A percentile compares a stretch with the other conserved stretches of the same genome.
Conservation (phyloP, 2,888 invertebrate genomes). For the Carterocephalus palaemon region DNA sequence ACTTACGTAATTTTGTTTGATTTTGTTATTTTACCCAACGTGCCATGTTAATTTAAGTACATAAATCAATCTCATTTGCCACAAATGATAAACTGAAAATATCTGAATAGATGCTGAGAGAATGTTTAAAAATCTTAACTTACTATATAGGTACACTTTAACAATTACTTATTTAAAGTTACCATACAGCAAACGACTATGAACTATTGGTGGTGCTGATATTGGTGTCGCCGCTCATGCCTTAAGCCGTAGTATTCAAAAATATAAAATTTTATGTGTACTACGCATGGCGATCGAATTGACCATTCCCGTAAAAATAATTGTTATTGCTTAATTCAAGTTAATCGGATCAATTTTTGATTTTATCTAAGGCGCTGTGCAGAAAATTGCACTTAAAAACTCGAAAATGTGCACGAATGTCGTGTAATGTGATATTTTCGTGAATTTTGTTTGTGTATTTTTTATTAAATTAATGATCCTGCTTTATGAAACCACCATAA, state of each 20-base stretch:
- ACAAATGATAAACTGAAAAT: no score
- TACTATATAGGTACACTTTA: no score
- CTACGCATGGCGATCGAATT: constrained; percentile 51
- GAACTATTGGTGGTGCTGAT: no score
- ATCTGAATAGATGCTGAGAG: not conserved
- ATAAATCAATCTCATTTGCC: no score
- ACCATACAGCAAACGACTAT: no score
- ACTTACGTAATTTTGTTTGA: no score
- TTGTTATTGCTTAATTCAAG: constrained; percentile 75
- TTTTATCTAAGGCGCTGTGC: constrained; percentile 33
- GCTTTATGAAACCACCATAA: constrained; percentile 19
- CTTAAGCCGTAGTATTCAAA: constrained; percentile 40
- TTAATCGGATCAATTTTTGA: constrained; percentile 58
- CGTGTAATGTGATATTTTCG: constrained; percentile 16
- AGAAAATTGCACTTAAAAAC: constrained; percentile 15
- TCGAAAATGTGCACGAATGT: constrained; percentile 30
- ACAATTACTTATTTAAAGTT: no score
- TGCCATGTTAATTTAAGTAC: no score
- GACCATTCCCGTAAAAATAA: constrained; percentile 59
- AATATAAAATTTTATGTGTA: constrained; percentile 75
- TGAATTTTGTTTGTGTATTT: constrained; percentile 4
- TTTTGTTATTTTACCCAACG: no score
- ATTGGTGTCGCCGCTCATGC: constrained; percentile 32
- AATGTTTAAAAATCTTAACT: no score
- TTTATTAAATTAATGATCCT: constrained; percentile 22